These are phyloP conservation scores for Archivesica marissinica DNA, from an alignment of 1,140 invertebrate species.

Conservation along the genomic window DNA sequence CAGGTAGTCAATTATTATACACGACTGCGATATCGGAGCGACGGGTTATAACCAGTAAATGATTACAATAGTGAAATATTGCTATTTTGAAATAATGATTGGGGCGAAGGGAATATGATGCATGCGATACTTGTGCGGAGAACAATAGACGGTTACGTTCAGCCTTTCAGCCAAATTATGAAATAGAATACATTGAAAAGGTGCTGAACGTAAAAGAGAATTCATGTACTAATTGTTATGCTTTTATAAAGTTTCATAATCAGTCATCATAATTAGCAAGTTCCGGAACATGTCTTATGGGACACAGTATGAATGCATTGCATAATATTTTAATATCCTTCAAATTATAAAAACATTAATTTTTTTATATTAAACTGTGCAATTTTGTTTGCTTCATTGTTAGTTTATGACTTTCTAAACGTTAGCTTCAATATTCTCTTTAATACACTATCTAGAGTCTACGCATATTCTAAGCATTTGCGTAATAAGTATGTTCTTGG, in stretches of 20 bases:
- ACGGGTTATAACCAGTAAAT: background rate
- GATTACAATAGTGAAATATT: constrained; percentile 11
- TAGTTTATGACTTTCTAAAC: too few species aligned
- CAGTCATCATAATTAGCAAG: background rate
- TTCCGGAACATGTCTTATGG: background rate
- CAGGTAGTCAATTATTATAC: constrained; percentile 48
- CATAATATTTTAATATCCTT: background rate
- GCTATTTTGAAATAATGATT: constrained; percentile 19
- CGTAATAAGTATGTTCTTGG: too few species aligned
- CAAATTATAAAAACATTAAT: background rate
- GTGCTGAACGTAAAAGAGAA: constrained; percentile 4
- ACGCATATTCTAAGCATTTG: too few species aligned
- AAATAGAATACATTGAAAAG: constrained; percentile 14
- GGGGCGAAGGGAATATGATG: constrained; percentile 5
- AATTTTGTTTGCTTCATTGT: too few species aligned
- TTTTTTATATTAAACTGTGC: too few species aligned
- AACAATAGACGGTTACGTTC: background rate
- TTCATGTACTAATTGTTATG: background rate
- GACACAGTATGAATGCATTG: background rate
- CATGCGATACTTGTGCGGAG: background rate
- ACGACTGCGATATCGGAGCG: background rate
- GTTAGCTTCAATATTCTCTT: too few species aligned
- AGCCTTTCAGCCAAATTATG: constrained; percentile 3
- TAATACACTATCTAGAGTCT: too few species aligned
- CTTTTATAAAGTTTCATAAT: background rate